Base-by-base conservation (phyloP, 2,113 vertebrate species). In the Melanostigma gelatinosum region DNA sequence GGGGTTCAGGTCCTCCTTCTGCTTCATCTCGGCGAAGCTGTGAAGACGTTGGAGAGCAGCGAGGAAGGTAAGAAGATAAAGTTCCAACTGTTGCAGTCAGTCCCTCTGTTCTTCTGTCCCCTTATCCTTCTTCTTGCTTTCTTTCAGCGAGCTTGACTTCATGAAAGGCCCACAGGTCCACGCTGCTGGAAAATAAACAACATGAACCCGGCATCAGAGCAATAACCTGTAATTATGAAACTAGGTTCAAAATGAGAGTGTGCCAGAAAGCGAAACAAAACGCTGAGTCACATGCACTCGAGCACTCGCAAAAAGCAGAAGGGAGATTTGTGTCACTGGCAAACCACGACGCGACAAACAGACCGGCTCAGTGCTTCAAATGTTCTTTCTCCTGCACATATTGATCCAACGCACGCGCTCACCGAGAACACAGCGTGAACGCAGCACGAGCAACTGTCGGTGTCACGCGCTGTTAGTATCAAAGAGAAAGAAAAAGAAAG, bases 1-100 rank as follows among this genome's bases (percentile, higher is more conserved):
- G 0, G 97, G 97, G 83, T 96, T 97, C 79, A 98, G 93, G 82
- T 96, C 94, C 85, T 98, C 96, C 86, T 97, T 96, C 91, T 97
- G 88, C 93, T 97, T 97, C 97, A 98, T 99, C 79, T 77, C 92
- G 70, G n/a, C 72, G 57, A 68, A 55, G 61, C 68, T 76, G 64
- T 67, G 13, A 27, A 18, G 52, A 32, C 1, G 11, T 3, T 13
- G 40, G 18, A 8, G 55, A 42, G 69, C 74, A 67, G 80, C 7
- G 70, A 70, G 64, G 38, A 44, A 38, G 44, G 20, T 20, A 22
- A 62, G 61, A 62, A 42, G 6, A 29, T 15, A 70, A 50, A 57
- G 64, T 3, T 78, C 8, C 27, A 48, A 3, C 48, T 75, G 50
- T 36, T 61, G 6, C 8, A 55, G 74, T 63, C 8, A 4, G 22